Base-by-base conservation (phyloP, 2,113 vertebrate genomes). In the Saccopteryx bilineata region DNA sequence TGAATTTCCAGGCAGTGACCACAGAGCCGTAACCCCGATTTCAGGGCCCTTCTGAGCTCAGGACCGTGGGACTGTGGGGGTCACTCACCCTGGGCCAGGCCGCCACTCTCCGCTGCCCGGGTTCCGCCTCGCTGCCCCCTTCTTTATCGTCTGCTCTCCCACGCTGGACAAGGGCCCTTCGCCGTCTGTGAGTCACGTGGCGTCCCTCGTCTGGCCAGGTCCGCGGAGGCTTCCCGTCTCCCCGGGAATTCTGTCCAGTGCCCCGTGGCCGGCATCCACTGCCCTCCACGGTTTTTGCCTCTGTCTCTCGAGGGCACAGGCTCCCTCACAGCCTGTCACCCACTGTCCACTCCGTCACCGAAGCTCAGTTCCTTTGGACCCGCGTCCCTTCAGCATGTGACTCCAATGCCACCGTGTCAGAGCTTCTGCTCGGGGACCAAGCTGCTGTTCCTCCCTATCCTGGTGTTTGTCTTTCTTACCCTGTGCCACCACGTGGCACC, bases 401-500 rank as follows among this genome's bases (percentile, higher is more conserved):
- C 31, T 56, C 12, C 11, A 31, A 21, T 21, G 76, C 54, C 76
- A 24, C 31, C 18, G 54, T 11, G 7, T n/a, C 76, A 19, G 10
- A 23, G 54, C 61, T 24, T 63, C 61, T 39, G 39, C 39, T 39
- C 39, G 39, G 39, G 39, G 39, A 39, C 39, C 39, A 39, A 39
- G 39, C 39, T 39, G 39, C 39, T 39, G 39, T 39, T 39, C 39
- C 23, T 15, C n/a, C 56, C 1, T 2, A 21, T 12, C 21, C 56
- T 7, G 9, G 13, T 23, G 23, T 11, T 60, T 81, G 24, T 11
- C 68, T 17, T 58, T 9, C 9, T 10, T 31, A 11, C 28, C n/a
- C n/a, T 2, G 23, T 5, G 1, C 21, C 7, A 46, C 33, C 3
- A 12, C 24, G 2, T 10, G 54, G 54, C 26, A 0, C 1, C 0